Percentiles rank a stretch among this genome's conserved stretches.
Evolutionary conservation across 2,888 invertebrate species (phyloP).

Genomic region (Pachliopta kotzebuea): DNA sequence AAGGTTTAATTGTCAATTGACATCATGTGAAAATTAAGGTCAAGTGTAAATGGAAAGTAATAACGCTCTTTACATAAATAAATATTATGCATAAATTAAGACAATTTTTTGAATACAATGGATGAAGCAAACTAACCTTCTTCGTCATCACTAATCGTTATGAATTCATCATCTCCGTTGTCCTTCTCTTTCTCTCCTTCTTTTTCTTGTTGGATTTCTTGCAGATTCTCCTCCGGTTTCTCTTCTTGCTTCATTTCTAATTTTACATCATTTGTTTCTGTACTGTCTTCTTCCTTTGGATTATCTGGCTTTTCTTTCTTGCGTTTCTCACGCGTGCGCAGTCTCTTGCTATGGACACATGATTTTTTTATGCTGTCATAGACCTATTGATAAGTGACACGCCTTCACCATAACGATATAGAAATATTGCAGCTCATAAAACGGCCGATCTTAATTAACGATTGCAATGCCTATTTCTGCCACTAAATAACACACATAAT

Average conservation of each 20-base stretch:
- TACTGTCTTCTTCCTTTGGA: conserved; percentile 24
- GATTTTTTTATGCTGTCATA: neutral
- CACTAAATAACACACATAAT: too few species aligned
- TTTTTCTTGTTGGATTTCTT: conserved; percentile 33
- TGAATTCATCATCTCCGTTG: conserved; percentile 59
- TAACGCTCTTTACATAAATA: too few species aligned
- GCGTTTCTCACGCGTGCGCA: conserved; percentile 53
- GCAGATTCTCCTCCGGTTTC: conserved; percentile 20
- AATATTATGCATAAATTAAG: too few species aligned
- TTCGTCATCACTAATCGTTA: conserved; percentile 83
- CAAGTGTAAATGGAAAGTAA: too few species aligned
- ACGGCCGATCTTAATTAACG: too few species aligned
- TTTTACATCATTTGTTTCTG: conserved; percentile 34
- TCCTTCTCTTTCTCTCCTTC: conserved; percentile 35
- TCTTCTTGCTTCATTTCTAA: conserved; percentile 32
- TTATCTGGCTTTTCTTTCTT: conserved; percentile 34
- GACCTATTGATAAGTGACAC: too few species aligned
- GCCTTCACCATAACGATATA: too few species aligned
- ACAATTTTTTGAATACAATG: neutral
- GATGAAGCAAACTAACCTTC: conserved; percentile 58
- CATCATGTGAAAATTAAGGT: too few species aligned
- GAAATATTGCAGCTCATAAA: too few species aligned
- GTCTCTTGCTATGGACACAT: conserved; percentile 50
- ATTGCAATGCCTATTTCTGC: too few species aligned
- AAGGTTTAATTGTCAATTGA: too few species aligned